These are phyloP conservation scores for Rana temporaria DNA, from an alignment of 2,113 vertebrate genomes.

Conservation along the genomic window DNA sequence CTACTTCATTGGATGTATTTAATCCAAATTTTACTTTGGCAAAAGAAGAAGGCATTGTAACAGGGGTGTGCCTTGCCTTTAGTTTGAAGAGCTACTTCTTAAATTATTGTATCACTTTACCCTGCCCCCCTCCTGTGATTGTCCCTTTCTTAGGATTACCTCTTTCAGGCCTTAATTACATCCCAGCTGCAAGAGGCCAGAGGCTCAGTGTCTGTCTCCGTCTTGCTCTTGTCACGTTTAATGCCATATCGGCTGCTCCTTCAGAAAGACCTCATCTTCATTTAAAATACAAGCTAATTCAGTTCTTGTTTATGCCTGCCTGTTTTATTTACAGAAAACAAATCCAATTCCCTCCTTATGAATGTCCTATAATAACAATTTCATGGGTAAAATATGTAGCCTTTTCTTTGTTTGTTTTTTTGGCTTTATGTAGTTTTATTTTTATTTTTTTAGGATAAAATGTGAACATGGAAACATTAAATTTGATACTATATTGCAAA, in stretches of 20 bases:
- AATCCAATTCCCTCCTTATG: too few relatives aligned
- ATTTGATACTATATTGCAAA: too few relatives aligned
- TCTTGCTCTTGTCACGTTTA: constrained; percentile 42
- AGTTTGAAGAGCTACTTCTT: constrained; percentile 11
- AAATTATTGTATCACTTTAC: constrained; percentile 49
- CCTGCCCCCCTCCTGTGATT: constrained; percentile 35
- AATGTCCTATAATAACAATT: too few relatives aligned
- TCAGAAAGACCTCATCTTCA: constrained; percentile 2
- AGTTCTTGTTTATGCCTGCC: not conserved
- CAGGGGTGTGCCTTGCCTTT: constrained; percentile 13
- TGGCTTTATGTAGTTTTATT: too few relatives aligned
- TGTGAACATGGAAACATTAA: too few relatives aligned
- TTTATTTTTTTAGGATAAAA: too few relatives aligned
- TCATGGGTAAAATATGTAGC: too few relatives aligned
- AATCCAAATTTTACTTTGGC: not conserved
- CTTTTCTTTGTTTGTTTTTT: too few relatives aligned
- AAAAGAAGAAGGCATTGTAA: not conserved
- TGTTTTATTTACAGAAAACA: too few relatives aligned
- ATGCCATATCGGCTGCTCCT: constrained; percentile 35
- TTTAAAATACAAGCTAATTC: constrained; percentile 15
- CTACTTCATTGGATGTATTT: not conserved
- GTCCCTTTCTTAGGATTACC: constrained; percentile 49
- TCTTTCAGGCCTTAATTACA: constrained; percentile 47
- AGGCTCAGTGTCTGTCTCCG: constrained; percentile 33
- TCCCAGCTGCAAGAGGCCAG: constrained; percentile 51